These are phyloP conservation scores for Oncopeltus fasciatus DNA, from an alignment of 1,140 invertebrate species.

Conservation along the genomic window DNA sequence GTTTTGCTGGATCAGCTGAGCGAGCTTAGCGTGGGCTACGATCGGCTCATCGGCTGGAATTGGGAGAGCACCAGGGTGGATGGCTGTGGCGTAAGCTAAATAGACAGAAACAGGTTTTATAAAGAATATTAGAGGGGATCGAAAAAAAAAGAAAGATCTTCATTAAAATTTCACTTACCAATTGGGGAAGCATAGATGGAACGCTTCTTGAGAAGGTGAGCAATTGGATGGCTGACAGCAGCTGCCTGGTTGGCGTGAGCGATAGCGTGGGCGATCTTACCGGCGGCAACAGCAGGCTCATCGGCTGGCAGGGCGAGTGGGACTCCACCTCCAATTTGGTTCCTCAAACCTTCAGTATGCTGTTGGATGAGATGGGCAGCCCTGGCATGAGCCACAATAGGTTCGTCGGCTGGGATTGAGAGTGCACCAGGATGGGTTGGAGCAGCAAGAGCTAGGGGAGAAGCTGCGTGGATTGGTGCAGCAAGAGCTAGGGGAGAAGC, in stretches of 20 bases:
- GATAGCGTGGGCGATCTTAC: slow-evolving; percentile 28
- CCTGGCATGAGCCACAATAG: slow-evolving; percentile 6
- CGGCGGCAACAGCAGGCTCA: slow-evolving; percentile 22
- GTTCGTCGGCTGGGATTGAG: not conserved
- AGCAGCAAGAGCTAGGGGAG: slow-evolving; percentile 1
- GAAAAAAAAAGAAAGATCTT: too few species aligned
- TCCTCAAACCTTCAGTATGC: slow-evolving; percentile 1
- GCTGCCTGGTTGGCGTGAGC: slow-evolving; percentile 12
- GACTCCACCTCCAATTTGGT: slow-evolving; percentile 7
- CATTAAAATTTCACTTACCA: too few species aligned
- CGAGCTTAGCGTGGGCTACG: slow-evolving; percentile 10
- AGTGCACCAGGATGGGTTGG: not conserved
- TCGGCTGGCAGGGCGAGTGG: slow-evolving; percentile 18
- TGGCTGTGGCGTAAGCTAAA: slow-evolving; percentile 20
- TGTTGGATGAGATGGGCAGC: not conserved
- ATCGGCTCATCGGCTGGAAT: not conserved
- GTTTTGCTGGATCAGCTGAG: slow-evolving; percentile 2
- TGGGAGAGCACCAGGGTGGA: slow-evolving; percentile 18
- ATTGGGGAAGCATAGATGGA: not conserved
- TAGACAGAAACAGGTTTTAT: slow-evolving; percentile 31
- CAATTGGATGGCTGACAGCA: slow-evolving; percentile 25
- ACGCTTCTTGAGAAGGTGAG: not conserved
- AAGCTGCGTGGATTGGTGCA: not conserved
- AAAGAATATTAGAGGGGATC: slow-evolving; percentile 31
- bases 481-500: not conserved